Evolutionary conservation across 2,888 invertebrate species (phyloP), one percentile per base, ranked within the genome.

Genomic region (Tenthredo notha): DNA sequence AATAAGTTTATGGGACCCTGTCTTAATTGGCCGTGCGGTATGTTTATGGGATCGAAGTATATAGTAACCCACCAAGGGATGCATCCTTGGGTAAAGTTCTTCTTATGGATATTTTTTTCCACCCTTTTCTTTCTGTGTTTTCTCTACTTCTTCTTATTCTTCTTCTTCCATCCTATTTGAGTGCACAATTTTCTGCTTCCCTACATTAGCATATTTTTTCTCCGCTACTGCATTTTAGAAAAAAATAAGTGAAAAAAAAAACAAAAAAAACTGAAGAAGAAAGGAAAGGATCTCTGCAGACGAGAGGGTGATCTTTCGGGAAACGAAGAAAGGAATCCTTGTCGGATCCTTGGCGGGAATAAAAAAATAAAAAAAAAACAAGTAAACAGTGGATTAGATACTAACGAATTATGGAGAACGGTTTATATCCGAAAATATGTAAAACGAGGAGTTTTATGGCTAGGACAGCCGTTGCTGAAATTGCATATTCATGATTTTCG

Each of bases 401-500:
- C 33, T 47, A n/a, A 54, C 33, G 25, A 47, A n/a, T 77, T 37
- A 72, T 37, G 43, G 21, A 7, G 43, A n/a, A 50, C 21, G 61
- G 77, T 50, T 29, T 10, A 25, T 80, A 80, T 80, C 21, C 40
- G 40, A 80, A 80, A 80, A 80, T 80, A 80, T 80, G 80, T 80
- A 61, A 74, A 85, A 84, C 54, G 84, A 54, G 54, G 5, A 43
- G 29, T 85, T 85, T 74, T 74, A 85, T 50, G 29, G 67, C 75
- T 18, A 47, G 80, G 85, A 83, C 82, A 65, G 85, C 85, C 85
- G 85, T 85, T 85, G 75, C 29, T 29, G 75, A 21, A 85, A 85
- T 85, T 85, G 74, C 84, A 85, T 85, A 85, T 85, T 85, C 85
- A 85, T 85, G 85, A 4, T 84, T 84, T 84, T 65, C 25, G 40